Evolutionary conservation across 2,113 vertebrate genomes (phyloP), one percentile per base, ranked within the genome.

Genomic region (Mionectes macconnelli): DNA sequence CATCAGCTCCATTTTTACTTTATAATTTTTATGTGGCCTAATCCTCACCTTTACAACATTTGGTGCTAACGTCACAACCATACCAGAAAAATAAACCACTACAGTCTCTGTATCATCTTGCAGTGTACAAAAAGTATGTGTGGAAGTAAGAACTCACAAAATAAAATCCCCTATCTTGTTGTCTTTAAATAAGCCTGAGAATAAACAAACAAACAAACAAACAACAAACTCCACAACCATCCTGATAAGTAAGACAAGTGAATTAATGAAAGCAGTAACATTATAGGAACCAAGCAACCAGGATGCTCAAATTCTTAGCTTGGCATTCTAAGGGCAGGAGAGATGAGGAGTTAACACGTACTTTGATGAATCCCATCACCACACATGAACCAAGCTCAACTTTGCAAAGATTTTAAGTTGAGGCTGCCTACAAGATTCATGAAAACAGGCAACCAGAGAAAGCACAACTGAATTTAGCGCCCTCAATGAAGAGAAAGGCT

Each of bases 91-190:
- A 82, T 2, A 1, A 81, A 62, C 60, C 64, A 44, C 12, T 68
- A 78, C 47, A 63, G 64, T 25, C 31, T 63, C 39, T 28, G 37
- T 7, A n/a, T 39, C 24, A 59, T 44, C 47, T 42, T 76, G 50
- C 45, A 85, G 44, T 12, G 28, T 24, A 10, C 60, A 84, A 11
- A 79, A 63, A 39, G 37, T 10, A 64, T 9, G 11, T 0, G 0
- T 17, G 59, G 44, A 87, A 24, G 8, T 14, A 62, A 60, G 30
- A 73, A 53, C 0, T 70, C 23, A 35, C 12, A 5, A 94, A 91
- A 88, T 55, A 76, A 80, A 88, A 74, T 6, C 12, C 49, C 5
- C 16, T 45, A 3, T 15, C 19, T 40, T 57, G 15, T 52, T 79
- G 81, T 49, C 59, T 56, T 60, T 42, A 77, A 77, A 88, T 30